Evolutionary conservation across 2,113 vertebrate genomes (phyloP).

Genomic region (Urocitellus parryii): DNA sequence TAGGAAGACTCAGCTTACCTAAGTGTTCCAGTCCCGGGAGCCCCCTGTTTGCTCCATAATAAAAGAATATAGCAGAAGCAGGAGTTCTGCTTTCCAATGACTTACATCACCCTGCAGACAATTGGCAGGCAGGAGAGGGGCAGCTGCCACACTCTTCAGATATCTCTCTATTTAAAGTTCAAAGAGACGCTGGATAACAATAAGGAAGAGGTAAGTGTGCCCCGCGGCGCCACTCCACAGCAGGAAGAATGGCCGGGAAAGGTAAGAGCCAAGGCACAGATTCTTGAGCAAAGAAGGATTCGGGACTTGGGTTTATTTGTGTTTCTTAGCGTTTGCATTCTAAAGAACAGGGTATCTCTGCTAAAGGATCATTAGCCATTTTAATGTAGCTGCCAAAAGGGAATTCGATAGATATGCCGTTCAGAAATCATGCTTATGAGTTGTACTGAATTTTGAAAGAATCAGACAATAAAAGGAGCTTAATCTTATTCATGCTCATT

Average conservation of each 20-base stretch:
- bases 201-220: constrained; percentile 74
- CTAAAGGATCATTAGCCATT: not conserved
- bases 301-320: not conserved
- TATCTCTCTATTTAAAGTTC: constrained; percentile 90
- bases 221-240: constrained; percentile 45
- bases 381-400: not conserved
- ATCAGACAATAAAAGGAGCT: not conserved
- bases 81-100: constrained; percentile 75
- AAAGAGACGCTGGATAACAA: constrained; percentile 71
- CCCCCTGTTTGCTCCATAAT: not conserved
- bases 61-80: constrained; percentile 21
- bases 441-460: not conserved
- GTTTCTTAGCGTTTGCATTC: not conserved
- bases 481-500: not conserved
- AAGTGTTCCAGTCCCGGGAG: not conserved
- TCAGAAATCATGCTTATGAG: not conserved
- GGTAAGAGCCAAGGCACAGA: constrained; percentile 81
- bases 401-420: not conserved
- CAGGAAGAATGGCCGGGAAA: constrained; percentile 86
- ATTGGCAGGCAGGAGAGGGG: constrained; percentile 81
- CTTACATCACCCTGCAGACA: constrained; percentile 62
- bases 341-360: not conserved
- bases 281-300: not conserved
- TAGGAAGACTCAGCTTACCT: not conserved
- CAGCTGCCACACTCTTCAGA: constrained; percentile 86